phyloP scores from a whole-genome alignment of 2,888 invertebrate species.

The Chaetogeoica ovagalla region DNA sequence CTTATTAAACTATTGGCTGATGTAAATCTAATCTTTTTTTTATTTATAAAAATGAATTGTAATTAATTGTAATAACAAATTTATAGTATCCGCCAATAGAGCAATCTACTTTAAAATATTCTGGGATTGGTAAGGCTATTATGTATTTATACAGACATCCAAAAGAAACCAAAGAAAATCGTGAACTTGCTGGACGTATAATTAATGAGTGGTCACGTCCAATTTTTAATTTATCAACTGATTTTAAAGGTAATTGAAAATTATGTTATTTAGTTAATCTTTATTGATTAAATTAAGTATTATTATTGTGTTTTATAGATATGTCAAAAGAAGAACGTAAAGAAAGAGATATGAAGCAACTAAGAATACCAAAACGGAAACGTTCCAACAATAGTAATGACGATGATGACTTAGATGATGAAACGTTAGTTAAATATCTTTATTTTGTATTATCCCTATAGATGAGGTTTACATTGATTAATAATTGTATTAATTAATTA shows the following conservation, averaged over 20 bases:
- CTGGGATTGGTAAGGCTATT: slow-evolving; percentile 97
- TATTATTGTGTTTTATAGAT: slow-evolving; percentile 61
- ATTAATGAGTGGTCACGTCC: slow-evolving; percentile 98
- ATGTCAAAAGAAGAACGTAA: slow-evolving; percentile 91
- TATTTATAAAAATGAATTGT: not conserved
- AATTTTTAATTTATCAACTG: slow-evolving; percentile 92
- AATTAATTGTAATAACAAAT: slow-evolving; percentile 39
- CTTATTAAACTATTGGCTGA: slow-evolving; percentile 78
- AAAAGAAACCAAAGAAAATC: slow-evolving; percentile 90
- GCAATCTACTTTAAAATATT: slow-evolving; percentile 87
- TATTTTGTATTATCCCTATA: not conserved
- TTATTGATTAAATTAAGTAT: not conserved
- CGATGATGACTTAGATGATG: slow-evolving; percentile 54
- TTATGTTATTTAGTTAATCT: not conserved
- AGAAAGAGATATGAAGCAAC: slow-evolving; percentile 87
- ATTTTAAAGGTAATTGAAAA: slow-evolving; percentile 68
- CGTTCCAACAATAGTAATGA: slow-evolving; percentile 54
- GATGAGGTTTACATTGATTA: too few relatives aligned
- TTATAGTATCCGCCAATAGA: slow-evolving; percentile 84
- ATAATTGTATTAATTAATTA: too few relatives aligned
- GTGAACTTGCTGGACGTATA: slow-evolving; percentile 84
- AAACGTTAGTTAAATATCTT: not conserved
- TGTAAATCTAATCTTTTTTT: slow-evolving; percentile 62
- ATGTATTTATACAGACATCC: slow-evolving; percentile 99
- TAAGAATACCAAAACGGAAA: slow-evolving; percentile 65